These are phyloP conservation scores for Lindbergichthys nudifrons DNA, from an alignment of 2,797 vertebrate genomes.

Conservation along the genomic window DNA sequence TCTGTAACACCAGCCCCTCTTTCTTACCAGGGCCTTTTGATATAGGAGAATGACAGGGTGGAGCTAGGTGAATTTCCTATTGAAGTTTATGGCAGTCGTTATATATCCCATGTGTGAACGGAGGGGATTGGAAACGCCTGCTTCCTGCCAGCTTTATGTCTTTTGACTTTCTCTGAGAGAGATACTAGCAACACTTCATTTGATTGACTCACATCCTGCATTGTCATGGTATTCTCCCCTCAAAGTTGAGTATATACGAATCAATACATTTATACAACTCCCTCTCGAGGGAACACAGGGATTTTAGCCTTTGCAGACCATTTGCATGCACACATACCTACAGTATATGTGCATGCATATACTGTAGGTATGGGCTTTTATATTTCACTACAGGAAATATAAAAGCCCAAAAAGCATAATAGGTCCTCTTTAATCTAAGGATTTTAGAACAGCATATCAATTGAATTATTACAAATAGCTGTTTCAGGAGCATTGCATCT, in stretches of 20 bases:
- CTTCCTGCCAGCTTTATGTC: conserved; percentile 28
- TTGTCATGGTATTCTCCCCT: conserved; percentile 10
- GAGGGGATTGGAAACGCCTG: conserved; percentile 44
- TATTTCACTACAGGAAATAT: too few relatives aligned
- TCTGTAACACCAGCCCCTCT: conserved; percentile 24
- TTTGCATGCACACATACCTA: too few relatives aligned
- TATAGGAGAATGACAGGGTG: conserved; percentile 36
- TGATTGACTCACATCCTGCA: conserved; percentile 12
- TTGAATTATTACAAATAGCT: background rate
- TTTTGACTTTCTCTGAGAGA: conserved; percentile 17
- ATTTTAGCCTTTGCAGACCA: too few relatives aligned
- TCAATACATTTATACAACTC: too few relatives aligned
- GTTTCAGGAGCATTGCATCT: background rate
- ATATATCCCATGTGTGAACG: conserved; percentile 40
- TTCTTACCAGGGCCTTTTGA: conserved; percentile 27
- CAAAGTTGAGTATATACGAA: too few relatives aligned
- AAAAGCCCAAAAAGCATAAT: too few relatives aligned
- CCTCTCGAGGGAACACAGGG: too few relatives aligned
- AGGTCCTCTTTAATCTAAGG: background rate
- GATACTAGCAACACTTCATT: conserved; percentile 14
- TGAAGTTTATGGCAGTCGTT: conserved; percentile 40
- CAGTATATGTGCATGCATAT: too few relatives aligned
- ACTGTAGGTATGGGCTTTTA: too few relatives aligned
- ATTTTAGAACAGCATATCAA: background rate
- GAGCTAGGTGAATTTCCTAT: conserved; percentile 24